Base-by-base conservation (phyloP, 2,797 vertebrate species). In the Aphelocoma californica region DNA sequence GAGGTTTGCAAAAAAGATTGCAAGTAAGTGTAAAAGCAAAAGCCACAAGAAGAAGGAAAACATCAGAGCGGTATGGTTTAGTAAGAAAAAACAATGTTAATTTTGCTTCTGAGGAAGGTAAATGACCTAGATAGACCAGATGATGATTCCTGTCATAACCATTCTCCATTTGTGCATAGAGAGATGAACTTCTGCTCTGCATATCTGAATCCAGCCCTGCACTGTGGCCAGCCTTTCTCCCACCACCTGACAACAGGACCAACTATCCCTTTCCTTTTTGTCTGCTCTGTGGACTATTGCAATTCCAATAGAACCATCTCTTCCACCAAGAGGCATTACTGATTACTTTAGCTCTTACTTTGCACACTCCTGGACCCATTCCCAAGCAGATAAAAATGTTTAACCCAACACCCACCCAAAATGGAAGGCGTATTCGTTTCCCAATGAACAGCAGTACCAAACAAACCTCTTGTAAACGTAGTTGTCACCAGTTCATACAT, bases 211-310 rank as follows among this genome's bases (percentile, higher is more conserved):
- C 26, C 36, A 48, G 51, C 29, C 34, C 16, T 12, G 29, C 0
- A 0, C 19, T 67, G 31, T 28, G 5, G 29, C 38, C 0, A 0
- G 20, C 73, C 71, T 40, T 21, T 81, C 56, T 79, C 31, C n/a
- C 4, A 1, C 7, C 3, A 3, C 36, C 18, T 34, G 20, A 60
- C 23, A 50, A 42, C 1, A 8, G 32, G 29, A 42, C 7, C 2
- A 1, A 71, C 26, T 38, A 36, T 3, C 7, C 38, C n/a, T 29
- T 44, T 40, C 24, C 54, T 79, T 66, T 21, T 5, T 0, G 3
- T 26, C 16, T 60, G 45, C 60, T 78, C 61, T 23, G 10, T 11
- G 84, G 66, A 36, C 7, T 31, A 56, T 0, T 40, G 16, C 44
- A 71, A 62, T 50, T 70, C 65, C 84, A 48, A 10, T 50, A 40